These are phyloP conservation scores for Sebastes minor DNA, from an alignment of 2,797 vertebrate species.

Conservation along the genomic window DNA sequence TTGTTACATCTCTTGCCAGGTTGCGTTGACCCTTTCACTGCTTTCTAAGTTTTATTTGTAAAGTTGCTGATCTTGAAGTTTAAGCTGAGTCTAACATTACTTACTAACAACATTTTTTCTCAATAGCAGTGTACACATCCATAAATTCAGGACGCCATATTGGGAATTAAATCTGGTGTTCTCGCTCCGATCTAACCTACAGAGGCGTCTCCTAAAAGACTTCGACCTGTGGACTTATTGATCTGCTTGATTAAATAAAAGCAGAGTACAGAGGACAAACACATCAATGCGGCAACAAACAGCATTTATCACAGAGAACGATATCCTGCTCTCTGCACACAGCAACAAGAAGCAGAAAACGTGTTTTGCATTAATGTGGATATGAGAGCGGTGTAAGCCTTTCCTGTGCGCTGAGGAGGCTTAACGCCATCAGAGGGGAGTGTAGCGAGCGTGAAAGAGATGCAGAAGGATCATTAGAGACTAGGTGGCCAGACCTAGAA, in stretches of 20 bases:
- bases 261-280: not conserved
- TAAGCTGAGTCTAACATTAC: not conserved
- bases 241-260: conserved; percentile 5
- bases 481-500: not conserved
- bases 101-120: no score
- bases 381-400: not conserved
- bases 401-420: not conserved
- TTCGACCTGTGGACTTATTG: conserved; percentile 5
- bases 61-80: not conserved
- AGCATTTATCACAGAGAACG: not conserved
- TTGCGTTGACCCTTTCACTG: not conserved
- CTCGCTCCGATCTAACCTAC: not conserved
- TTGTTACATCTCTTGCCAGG: not conserved
- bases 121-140: accelerated
- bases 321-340: not conserved
- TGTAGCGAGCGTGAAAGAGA: not conserved
- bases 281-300: not conserved
- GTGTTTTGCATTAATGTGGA: conserved; percentile 4
- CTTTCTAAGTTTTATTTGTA: not conserved
- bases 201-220: not conserved
- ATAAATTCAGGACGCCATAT: not conserved
- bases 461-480: not conserved
- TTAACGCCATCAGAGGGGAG: not conserved
- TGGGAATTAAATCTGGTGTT: not conserved
- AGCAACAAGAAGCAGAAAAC: not conserved